A percentile compares a stretch with the other conserved stretches of the same genome.
phyloP scores from a whole-genome alignment of 2,113 vertebrate species.

The Montifringilla adamsi region DNA sequence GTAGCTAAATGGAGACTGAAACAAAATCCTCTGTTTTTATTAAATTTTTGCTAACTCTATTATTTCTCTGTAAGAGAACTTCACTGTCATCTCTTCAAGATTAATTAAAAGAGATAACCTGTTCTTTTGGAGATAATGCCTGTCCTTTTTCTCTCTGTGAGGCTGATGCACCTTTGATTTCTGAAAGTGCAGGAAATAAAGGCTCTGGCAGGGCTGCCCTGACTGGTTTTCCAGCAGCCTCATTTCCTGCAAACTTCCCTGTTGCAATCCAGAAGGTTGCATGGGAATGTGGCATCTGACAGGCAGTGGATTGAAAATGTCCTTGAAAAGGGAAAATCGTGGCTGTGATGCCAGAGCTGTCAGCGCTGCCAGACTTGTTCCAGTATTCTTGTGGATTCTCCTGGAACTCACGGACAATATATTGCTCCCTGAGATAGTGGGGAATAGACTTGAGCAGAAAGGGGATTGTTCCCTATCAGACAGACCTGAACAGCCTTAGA shows the following conservation, averaged over 20 bases:
- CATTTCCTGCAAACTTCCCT: not conserved
- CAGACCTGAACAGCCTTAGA: not conserved
- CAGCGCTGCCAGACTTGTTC: not conserved
- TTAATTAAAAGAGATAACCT: not conserved
- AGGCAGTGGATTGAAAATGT: not conserved
- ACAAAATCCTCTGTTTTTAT: not conserved
- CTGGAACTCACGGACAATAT: not conserved
- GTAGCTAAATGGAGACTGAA: not conserved
- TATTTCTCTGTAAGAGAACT: not conserved
- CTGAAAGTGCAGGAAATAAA: not conserved
- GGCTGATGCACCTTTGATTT: not conserved
- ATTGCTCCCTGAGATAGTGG: not conserved
- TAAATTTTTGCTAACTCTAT: not conserved
- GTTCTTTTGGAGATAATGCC: not conserved
- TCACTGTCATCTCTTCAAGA: not conserved
- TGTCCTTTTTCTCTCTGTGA: not conserved
- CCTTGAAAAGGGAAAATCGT: not conserved
- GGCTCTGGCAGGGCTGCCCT: not conserved
- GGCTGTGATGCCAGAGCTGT: not conserved
- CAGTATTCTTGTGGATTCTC: not conserved
- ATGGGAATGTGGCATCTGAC: not conserved
- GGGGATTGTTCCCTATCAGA: not conserved
- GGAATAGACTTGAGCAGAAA: not conserved
- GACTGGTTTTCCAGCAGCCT: not conserved
- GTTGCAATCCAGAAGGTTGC: not conserved